Conservation (phyloP, 2,888 invertebrate species). For the Pyrochroa serraticornis region DNA sequence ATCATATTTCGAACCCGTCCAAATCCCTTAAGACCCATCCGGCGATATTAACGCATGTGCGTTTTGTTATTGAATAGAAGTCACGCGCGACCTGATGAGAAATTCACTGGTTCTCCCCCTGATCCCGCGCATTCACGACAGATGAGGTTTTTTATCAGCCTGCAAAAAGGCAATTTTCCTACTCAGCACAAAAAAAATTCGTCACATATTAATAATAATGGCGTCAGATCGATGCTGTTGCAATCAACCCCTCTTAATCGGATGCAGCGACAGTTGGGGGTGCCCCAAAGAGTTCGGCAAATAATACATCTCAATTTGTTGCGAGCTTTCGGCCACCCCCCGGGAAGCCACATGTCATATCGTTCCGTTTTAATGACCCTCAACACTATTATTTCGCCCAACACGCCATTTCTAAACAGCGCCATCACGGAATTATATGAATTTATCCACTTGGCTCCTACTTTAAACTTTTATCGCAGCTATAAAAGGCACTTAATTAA, state of each 20-base stretch:
- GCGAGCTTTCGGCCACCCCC: slow-evolving; percentile 16
- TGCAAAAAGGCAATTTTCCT: slow-evolving; percentile 40
- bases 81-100: slow-evolving; percentile 26
- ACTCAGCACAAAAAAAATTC: slow-evolving; percentile 35
- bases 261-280: slow-evolving; percentile 22
- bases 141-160: slow-evolving; percentile 36
- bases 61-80: slow-evolving; percentile 23
- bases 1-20: slow-evolving; percentile 23
- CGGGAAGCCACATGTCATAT: slow-evolving; percentile 27
- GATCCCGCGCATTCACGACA: slow-evolving; percentile 7
- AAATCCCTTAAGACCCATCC: slow-evolving; percentile 26
- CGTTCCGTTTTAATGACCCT: slow-evolving; percentile 21
- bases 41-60: slow-evolving; percentile 29
- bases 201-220: slow-evolving; percentile 21
- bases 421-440: neutral
- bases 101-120: slow-evolving; percentile 19
- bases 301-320: slow-evolving; percentile 30
- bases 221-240: slow-evolving; percentile 13
- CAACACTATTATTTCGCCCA: slow-evolving; percentile 10
- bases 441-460: slow-evolving; percentile 2
- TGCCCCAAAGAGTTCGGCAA: slow-evolving; percentile 17
- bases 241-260: slow-evolving; percentile 8
- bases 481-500: slow-evolving; percentile 19
- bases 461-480: slow-evolving; percentile 21
- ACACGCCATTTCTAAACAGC: slow-evolving; percentile 3